Conservation (phyloP, 2,888 invertebrate species). For the Drosophila subsilvestris region DNA sequence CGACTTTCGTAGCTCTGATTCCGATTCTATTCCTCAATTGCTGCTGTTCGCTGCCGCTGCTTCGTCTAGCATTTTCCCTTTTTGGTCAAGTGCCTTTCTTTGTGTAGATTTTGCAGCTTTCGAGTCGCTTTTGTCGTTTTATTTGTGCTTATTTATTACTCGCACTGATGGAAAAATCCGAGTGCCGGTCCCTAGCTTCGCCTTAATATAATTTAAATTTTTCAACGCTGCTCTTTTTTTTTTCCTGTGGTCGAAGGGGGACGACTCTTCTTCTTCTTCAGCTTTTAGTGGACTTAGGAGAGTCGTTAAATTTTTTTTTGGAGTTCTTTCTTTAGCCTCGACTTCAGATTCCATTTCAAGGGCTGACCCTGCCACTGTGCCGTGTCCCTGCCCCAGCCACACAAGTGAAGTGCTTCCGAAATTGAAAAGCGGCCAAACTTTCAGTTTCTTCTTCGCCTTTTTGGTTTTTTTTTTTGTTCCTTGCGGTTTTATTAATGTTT, state of each 20-base stretch:
- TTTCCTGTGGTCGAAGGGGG: background rate
- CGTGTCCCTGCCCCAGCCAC: constrained; percentile 6
- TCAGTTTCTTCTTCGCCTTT: constrained; percentile 26
- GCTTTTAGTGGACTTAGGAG: constrained; percentile 78
- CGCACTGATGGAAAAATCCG: constrained; percentile 54
- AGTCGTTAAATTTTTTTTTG: constrained; percentile 69
- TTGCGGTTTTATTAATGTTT: constrained; percentile 27
- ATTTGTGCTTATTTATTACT: constrained; percentile 62
- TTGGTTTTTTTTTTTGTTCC: constrained; percentile 27
- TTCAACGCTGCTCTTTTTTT: constrained; percentile 27
- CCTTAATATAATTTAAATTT: constrained; percentile 76
- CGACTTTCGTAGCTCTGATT: constrained; percentile 28
- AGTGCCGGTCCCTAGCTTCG: constrained; percentile 50
- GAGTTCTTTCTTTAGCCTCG: constrained; percentile 27
- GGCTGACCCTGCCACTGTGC: constrained; percentile 16
- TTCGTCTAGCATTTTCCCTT: too few species aligned
- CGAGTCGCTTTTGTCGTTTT: constrained; percentile 24
- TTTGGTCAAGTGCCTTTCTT: constrained; percentile 42
- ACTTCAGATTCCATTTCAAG: constrained; percentile 23
- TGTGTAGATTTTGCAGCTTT: constrained; percentile 46
- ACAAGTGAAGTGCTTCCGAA: constrained; percentile 47
- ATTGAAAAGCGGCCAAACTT: constrained; percentile 76
- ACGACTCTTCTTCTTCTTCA: background rate
- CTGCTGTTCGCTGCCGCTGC: constrained; percentile 12
- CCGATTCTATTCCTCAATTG: constrained; percentile 35